Conservation (phyloP, 2,888 invertebrate species). For the Strigamia transsilvanica region DNA sequence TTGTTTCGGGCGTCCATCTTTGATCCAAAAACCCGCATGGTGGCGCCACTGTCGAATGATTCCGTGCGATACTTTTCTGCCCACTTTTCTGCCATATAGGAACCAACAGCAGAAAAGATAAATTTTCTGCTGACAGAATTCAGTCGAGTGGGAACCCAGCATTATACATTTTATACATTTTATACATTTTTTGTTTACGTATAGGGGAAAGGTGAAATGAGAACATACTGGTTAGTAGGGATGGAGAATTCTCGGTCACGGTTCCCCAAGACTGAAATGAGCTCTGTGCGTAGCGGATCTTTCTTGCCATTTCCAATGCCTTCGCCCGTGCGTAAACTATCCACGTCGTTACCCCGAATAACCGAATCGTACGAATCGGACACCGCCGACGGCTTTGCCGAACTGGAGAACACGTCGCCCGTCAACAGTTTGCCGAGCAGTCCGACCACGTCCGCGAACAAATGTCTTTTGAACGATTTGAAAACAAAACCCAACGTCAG, state of each 20-base stretch:
- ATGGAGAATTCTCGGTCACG: slow-evolving; percentile 48
- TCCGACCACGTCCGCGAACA: slow-evolving; percentile 59
- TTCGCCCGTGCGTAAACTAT: slow-evolving; percentile 27
- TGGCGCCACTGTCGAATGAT: no score
- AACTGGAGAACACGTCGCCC: background rate
- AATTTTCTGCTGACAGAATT: no score
- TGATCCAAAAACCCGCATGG: no score
- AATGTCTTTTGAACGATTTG: slow-evolving; percentile 57
- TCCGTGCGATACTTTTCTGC: no score
- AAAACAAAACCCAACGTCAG: slow-evolving; percentile 56
- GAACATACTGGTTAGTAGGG: slow-evolving; percentile 77
- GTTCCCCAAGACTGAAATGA: background rate
- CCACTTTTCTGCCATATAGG: no score
- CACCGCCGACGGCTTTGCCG: background rate
- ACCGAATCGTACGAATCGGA: slow-evolving; percentile 49
- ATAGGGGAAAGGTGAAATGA: slow-evolving; percentile 80
- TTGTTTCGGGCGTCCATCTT: no score
- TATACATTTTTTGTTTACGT: slow-evolving; percentile 57
- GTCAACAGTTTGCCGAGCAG: slow-evolving; percentile 54
- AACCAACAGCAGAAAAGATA: no score
- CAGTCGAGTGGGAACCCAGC: no score
- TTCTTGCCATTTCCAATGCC: background rate
- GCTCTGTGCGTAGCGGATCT: background rate
- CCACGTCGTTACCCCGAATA: slow-evolving; percentile 43
- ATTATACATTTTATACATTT: background rate